A percentile compares a stretch with the other conserved stretches of the same genome.
Conservation (phyloP, 2,113 vertebrate genomes). For the Onychorhynchus coronatus region DNA sequence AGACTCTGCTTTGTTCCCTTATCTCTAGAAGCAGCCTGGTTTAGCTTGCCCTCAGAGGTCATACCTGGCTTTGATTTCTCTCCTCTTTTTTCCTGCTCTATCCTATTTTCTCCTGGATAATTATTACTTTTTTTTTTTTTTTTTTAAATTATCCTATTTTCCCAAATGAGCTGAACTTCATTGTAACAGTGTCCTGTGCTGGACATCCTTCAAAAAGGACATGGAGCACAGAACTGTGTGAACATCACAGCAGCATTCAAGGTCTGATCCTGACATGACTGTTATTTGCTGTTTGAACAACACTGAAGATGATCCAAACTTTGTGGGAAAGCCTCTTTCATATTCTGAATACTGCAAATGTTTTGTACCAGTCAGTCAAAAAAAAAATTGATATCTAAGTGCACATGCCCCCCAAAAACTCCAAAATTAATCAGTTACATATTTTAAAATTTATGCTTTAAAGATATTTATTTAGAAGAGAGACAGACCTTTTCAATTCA, state of each 20-base stretch:
- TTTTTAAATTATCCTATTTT: background rate
- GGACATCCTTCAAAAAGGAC: background rate
- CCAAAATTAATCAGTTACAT: background rate
- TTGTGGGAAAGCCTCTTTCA: background rate
- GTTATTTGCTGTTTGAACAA: background rate
- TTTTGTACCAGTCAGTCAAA: background rate
- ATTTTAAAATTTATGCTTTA: background rate
- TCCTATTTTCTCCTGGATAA: background rate
- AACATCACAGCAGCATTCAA: background rate
- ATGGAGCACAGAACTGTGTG: background rate
- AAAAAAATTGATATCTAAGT: background rate
- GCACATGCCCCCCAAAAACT: rapidly evolving
- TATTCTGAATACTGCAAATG: background rate
- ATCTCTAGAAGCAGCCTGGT: background rate
- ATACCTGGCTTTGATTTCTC: background rate
- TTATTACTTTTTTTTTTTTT: background rate
- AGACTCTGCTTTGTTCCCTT: background rate
- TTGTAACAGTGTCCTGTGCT: background rate
- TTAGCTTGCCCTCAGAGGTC: background rate
- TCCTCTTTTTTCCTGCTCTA: background rate
- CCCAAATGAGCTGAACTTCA: background rate
- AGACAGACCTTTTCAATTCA: background rate
- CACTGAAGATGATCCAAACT: background rate
- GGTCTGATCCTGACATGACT: background rate
- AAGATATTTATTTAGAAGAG: background rate